phyloP scores from a whole-genome alignment of 2,113 vertebrate species.

The Natator depressus region DNA sequence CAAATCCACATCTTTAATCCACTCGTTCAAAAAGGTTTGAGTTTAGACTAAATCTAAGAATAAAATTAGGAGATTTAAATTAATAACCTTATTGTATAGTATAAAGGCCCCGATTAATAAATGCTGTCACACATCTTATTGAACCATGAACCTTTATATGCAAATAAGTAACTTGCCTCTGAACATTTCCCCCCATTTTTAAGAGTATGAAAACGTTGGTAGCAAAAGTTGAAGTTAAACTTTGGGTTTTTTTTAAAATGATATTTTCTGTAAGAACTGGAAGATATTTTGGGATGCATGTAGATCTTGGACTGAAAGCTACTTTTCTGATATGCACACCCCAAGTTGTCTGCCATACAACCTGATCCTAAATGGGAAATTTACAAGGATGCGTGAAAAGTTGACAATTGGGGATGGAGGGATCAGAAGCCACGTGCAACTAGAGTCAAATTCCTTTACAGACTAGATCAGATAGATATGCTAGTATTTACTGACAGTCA shows the following conservation, averaged over 20 bases:
- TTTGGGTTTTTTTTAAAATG: not conserved
- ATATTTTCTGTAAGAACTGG: not conserved
- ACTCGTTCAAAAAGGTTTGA: not conserved
- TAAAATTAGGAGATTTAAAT: not conserved
- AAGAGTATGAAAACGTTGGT: not conserved
- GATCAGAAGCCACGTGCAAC: constrained; percentile 40
- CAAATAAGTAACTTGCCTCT: not conserved
- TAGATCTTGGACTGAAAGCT: constrained; percentile 1
- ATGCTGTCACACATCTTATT: not conserved
- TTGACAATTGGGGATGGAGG: constrained; percentile 8
- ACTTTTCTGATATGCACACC: constrained; percentile 25
- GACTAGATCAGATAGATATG: constrained; percentile 17
- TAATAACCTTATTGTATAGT: not conserved
- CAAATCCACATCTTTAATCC: not conserved
- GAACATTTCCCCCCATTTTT: not conserved
- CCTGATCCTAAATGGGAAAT: not conserved
- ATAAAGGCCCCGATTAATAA: not conserved
- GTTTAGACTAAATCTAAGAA: not conserved
- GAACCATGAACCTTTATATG: not conserved
- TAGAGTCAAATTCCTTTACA: constrained; percentile 11
- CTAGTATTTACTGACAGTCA: constrained; percentile 41
- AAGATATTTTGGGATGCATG: not conserved
- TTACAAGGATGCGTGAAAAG: constrained; percentile 40
- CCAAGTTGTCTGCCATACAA: not conserved
- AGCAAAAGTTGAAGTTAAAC: not conserved